Base-by-base conservation (phyloP, 2,888 invertebrate species). In the Lochmaea capreae region DNA sequence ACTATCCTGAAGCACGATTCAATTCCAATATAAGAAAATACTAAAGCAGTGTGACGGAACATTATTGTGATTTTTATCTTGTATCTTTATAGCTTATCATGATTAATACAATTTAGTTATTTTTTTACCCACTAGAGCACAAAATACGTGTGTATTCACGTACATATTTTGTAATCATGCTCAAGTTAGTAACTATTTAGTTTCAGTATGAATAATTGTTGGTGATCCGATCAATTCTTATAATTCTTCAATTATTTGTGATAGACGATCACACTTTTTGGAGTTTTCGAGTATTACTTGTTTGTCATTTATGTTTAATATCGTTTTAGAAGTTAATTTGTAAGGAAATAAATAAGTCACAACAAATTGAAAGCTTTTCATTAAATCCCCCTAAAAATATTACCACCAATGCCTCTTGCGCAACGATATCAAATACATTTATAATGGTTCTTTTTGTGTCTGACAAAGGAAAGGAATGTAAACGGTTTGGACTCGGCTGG, bases 1-100 rank as follows among this genome's bases (percentile, higher is more conserved):
- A 83, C 78, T 84, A 85, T 63, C 83, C 83, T 57, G 86, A 87
- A 71, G 76, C 84, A 18, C 67, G 80, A 65, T 80, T 79, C 57
- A 84, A 80, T 74, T 80, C 84, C n/a, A 82, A 78, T 42, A 65
- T 76, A 22, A 74, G 77, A 54, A 76, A 76, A 33, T 76, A 76
- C 57, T 75, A 75, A 67, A 52, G 8, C 14, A 9, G 16, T 16
- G 10, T 18, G 18, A 54, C n/a, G n/a, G 10, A 54, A 54, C 18
- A 18, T 54, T 54, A 16, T 54, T 16, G 18, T 54, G 18, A 18
- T 54, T 54, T 54, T 8, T 18, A 54, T 54, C 11, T 12, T 46
- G 12, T 46, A 46, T 46, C 46, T 54, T 54, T 3, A 54, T 54
- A 16, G 54, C 11, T 54, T 11, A 18, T n/a, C n/a, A 18, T 54